Conservation (phyloP, 2,888 invertebrate species). For the Trypoxylon attenuatum region DNA sequence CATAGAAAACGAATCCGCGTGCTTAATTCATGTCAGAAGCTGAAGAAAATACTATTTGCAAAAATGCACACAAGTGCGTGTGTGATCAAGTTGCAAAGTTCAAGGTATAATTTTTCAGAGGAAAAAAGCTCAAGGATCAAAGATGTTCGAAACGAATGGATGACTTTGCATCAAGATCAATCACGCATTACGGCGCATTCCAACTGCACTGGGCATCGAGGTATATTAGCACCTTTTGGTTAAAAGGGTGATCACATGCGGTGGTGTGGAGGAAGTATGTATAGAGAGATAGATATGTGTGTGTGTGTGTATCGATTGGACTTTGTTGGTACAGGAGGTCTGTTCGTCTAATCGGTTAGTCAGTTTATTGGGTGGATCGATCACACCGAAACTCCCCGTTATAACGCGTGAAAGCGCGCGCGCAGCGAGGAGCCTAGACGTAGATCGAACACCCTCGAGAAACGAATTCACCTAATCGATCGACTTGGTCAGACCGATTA, state of each 20-base stretch:
- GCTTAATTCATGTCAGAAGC: slow-evolving; percentile 5
- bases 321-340: slow-evolving; percentile 43
- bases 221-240: slow-evolving; percentile 1
- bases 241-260: slow-evolving; percentile 32
- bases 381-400: slow-evolving; percentile 64
- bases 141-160: too few species aligned
- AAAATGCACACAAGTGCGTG: slow-evolving; percentile 14
- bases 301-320: slow-evolving; percentile 41
- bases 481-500: slow-evolving; percentile 52
- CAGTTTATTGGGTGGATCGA: slow-evolving; percentile 38
- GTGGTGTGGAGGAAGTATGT: slow-evolving; percentile 5
- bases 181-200: slow-evolving; percentile 62
- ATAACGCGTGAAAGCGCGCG: slow-evolving; percentile 35
- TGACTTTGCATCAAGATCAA: slow-evolving; percentile 1
- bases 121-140: too few species aligned
- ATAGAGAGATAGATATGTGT: slow-evolving; percentile 5
- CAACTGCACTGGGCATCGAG: slow-evolving; percentile 58
- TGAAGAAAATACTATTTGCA: slow-evolving; percentile 12
- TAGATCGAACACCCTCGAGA: slow-evolving; percentile 39
- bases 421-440: slow-evolving; percentile 60
- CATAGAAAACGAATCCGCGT: background rate
- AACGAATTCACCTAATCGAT: slow-evolving; percentile 39
- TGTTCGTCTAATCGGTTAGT: slow-evolving; percentile 13
- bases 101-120: too few species aligned
- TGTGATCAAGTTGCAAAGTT: background rate